A percentile compares a stretch with the other conserved stretches of the same genome.
Evolutionary conservation across 1,140 invertebrate genomes (phyloP).

Genomic region (Watersipora subatra): DNA sequence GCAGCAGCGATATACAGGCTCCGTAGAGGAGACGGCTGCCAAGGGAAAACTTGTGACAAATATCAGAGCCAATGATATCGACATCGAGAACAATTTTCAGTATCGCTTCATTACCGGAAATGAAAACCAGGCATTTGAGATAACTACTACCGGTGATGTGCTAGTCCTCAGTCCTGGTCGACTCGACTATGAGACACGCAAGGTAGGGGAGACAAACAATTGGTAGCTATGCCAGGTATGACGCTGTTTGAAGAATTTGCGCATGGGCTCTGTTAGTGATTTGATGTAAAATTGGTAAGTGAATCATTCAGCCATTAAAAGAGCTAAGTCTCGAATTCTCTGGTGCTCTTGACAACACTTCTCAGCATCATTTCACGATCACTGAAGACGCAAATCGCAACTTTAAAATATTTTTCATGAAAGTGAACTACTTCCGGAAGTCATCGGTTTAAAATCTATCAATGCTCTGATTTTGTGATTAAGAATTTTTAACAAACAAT

Average conservation of each 20-base stretch:
- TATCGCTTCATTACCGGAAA: slow-evolving; percentile 98
- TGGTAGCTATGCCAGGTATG: slow-evolving; percentile 7
- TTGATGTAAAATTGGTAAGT: too few relatives aligned
- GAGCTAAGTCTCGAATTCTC: too few relatives aligned
- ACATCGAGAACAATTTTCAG: slow-evolving; percentile 90
- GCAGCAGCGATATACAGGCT: slow-evolving; percentile 84
- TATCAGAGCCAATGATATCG: slow-evolving; percentile 92
- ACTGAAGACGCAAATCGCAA: too few relatives aligned
- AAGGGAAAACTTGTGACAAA: slow-evolving; percentile 90
- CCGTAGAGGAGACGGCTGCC: slow-evolving; percentile 93
- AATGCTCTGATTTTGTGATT: too few relatives aligned
- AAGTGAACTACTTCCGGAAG: too few relatives aligned
- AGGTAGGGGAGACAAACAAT: slow-evolving; percentile 60
- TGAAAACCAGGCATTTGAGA: slow-evolving; percentile 87
- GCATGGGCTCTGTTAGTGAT: too few relatives aligned
- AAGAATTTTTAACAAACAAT: too few relatives aligned
- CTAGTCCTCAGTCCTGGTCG: slow-evolving; percentile 87
- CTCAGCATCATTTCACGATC: too few relatives aligned
- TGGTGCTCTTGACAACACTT: too few relatives aligned
- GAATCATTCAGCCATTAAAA: too few relatives aligned
- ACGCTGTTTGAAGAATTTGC: not conserved
- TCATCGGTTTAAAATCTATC: too few relatives aligned
- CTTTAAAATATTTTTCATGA: too few relatives aligned
- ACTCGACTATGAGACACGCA: slow-evolving; percentile 62
- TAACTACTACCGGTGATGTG: slow-evolving; percentile 91